phyloP scores from a whole-genome alignment of 2,113 vertebrate species.

The Trichechus manatus region DNA sequence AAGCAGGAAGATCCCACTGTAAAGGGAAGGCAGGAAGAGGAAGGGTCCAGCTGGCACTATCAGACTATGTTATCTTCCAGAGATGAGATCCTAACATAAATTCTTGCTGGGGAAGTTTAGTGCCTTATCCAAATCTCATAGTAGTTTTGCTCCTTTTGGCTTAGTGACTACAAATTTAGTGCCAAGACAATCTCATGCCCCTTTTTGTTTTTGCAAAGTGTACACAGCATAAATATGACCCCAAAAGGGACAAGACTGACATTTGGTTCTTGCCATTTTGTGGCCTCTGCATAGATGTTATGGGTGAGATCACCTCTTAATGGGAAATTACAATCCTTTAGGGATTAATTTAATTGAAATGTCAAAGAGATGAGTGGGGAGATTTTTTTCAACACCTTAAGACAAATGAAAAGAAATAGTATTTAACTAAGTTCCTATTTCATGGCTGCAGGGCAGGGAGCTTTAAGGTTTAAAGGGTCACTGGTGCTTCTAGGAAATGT shows the following conservation, averaged over 20 bases:
- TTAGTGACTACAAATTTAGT: too few relatives aligned
- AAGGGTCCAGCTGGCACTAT: too few relatives aligned
- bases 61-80: not conserved
- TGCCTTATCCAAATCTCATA: not conserved
- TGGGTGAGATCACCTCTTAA: slow-evolving; percentile 20
- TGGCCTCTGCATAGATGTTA: not conserved
- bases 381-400: slow-evolving; percentile 35
- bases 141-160: too few relatives aligned
- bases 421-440: slow-evolving; percentile 47
- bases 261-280: not conserved
- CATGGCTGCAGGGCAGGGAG: not conserved
- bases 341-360: slow-evolving; percentile 48
- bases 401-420: slow-evolving; percentile 32
- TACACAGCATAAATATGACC: not conserved
- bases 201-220: too few relatives aligned
- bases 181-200: too few relatives aligned
- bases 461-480: slow-evolving; percentile 50
- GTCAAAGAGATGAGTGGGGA: slow-evolving; percentile 15
- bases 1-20: not conserved
- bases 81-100: not conserved
- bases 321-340: slow-evolving; percentile 33
- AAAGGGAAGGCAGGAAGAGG: too few relatives aligned
- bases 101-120: not conserved
- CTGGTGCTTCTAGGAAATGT: slow-evolving; percentile 36
- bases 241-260: not conserved